A percentile compares a stretch with the other conserved stretches of the same genome.
Evolutionary conservation across 2,888 invertebrate genomes (phyloP).

Genomic region (Stenodera caucasica): DNA sequence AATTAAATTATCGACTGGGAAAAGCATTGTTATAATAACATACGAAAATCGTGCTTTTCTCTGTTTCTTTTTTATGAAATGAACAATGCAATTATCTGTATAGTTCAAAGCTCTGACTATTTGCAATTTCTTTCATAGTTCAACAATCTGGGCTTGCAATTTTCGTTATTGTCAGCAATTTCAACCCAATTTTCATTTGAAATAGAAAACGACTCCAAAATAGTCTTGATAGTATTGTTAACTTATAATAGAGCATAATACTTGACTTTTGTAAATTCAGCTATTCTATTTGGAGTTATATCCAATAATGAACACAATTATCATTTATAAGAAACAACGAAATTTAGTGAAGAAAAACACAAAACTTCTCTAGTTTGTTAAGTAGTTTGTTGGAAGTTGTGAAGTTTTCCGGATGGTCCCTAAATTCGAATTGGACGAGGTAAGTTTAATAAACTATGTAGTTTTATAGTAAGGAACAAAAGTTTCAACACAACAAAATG

Average conservation of each 20-base stretch:
- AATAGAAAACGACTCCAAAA: neutral
- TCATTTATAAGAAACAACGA: neutral
- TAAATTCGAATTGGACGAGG: neutral
- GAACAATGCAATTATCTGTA: neutral
- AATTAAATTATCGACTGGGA: too few species aligned
- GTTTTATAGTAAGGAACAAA: too few species aligned
- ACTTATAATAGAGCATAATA: neutral
- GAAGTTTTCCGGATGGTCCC: neutral
- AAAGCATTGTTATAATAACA: neutral
- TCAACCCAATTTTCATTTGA: neutral
- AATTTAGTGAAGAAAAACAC: neutral
- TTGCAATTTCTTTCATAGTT: neutral
- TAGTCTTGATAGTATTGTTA: neutral
- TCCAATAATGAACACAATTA: neutral
- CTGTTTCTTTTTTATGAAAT: neutral
- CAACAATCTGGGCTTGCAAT: neutral
- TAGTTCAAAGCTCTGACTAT: neutral
- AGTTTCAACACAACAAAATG: too few species aligned
- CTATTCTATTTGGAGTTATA: neutral
- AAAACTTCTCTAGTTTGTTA: neutral
- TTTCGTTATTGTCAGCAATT: constrained; percentile 4
- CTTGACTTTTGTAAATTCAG: neutral
- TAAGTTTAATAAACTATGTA: neutral
- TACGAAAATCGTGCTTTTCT: neutral
- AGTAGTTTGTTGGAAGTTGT: neutral